Evolutionary conservation across 2,888 invertebrate species (phyloP), one percentile per base, ranked within the genome.

Genomic region (Hipparchia semele): DNA sequence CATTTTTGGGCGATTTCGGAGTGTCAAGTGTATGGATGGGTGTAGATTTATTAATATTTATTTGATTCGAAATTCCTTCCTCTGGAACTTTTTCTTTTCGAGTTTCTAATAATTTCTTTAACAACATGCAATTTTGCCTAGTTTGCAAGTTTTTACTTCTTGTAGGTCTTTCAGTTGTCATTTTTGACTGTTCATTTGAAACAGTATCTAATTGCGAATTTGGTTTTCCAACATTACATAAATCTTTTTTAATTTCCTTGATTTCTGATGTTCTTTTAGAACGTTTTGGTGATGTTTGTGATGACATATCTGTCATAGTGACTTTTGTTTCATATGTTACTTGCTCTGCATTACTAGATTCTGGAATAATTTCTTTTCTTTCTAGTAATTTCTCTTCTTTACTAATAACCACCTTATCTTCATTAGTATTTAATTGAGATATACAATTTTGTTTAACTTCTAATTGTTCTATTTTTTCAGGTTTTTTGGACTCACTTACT

Each of bases 71-170:
- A 72, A 86, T 84, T 69, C 82, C 78, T 78, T 78, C 83, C 68
- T 84, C 87, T 76, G 83, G 83, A 71, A 84, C 75, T 74, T 82
- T 84, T 76, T 89, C 88, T 81, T 86, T 88, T 74, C 86, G 88
- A 76, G 85, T 88, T 85, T 92, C 91, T 77, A 94, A 82, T 68
- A 94, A 85, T 79, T 91, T 90, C 80, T 94, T 94, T 68, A 94
- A 80, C 72, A 94, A 83, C 71, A 91, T 92, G 83, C 91, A 93
- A 77, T 91, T 92, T 81, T 91, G 89, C 74, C 78, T 77, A 39
- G 62, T 71, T 9, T 76, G 68, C 58, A 74, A 58, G 68, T 61
- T 71, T 76, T 78, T 73, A 68, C 54, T 61, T 73, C 76, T 77
- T 59, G 73, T 70, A 45, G 62, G 53, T 72, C 68, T 76, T 62